These are phyloP conservation scores for Eristalinus aeneus DNA, from an alignment of 2,888 invertebrate species.

Conservation along the genomic window DNA sequence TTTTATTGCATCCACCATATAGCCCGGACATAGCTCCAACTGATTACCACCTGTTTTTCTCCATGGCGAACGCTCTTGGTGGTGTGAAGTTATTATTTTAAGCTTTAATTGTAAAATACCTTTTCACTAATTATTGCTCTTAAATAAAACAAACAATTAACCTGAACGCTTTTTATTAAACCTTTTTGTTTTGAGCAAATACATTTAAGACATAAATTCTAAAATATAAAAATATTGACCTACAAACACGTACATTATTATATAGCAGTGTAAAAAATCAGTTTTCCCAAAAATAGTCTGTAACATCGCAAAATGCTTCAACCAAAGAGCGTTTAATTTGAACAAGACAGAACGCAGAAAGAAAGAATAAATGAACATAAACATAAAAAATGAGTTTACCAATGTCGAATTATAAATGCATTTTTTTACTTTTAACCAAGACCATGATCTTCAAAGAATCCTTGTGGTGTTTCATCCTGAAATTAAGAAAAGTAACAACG, in stretches of 20 bases:
- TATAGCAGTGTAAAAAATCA: slow-evolving; percentile 4
- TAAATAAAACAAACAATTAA: slow-evolving; percentile 24
- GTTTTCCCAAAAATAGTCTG: slow-evolving; percentile 15
- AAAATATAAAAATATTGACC: slow-evolving; percentile 18
- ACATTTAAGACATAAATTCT: not conserved
- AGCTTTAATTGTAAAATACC: not conserved
- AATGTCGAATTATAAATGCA: slow-evolving; percentile 9
- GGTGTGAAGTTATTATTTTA: no score
- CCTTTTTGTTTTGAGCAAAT: slow-evolving; percentile 35
- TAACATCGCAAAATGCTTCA: slow-evolving; percentile 23
- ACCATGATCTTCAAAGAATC: slow-evolving; percentile 99
- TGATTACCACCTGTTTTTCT: not conserved
- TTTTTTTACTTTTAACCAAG: slow-evolving; percentile 86
- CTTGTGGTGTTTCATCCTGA: slow-evolving; percentile 99
- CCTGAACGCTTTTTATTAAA: slow-evolving; percentile 4
- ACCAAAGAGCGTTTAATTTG: slow-evolving; percentile 25
- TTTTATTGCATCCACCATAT: no score
- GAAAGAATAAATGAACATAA: slow-evolving; percentile 1
- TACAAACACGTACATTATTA: slow-evolving; percentile 5
- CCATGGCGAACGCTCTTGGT: no score
- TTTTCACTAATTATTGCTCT: not conserved
- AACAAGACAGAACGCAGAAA: not conserved
- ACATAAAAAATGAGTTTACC: slow-evolving; percentile 31
- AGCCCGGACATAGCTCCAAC: no score
- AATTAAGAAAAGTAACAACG: slow-evolving; percentile 82